A percentile compares a stretch with the other conserved stretches of the same genome.
Conservation (phyloP, 2,797 vertebrate genomes). For the Darevskia mixta region DNA sequence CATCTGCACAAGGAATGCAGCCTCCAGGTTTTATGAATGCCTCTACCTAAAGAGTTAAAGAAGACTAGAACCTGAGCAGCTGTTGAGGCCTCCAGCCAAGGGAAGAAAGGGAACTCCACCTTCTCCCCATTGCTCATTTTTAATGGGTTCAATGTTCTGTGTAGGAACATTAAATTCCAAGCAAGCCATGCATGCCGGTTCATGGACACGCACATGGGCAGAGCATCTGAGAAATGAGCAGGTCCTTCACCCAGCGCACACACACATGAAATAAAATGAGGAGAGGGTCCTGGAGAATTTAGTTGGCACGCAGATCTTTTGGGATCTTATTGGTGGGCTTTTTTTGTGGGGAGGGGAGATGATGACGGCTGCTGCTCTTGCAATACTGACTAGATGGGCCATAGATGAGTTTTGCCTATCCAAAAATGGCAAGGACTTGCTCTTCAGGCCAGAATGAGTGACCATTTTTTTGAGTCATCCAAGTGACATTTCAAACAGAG, state of each 20-base stretch:
- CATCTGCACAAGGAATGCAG: no score
- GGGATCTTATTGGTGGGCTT: no score
- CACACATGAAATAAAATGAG: not conserved
- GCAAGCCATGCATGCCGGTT: conserved; percentile 22
- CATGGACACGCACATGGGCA: not conserved
- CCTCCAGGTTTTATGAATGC: not conserved
- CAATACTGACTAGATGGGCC: not conserved
- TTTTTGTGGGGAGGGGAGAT: not conserved
- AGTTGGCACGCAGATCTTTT: no score
- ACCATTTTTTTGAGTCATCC: not conserved
- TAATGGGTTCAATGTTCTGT: conserved; percentile 40
- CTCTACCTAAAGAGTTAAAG: not conserved
- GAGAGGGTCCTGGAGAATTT: not conserved
- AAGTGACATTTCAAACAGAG: not conserved
- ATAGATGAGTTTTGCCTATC: not conserved
- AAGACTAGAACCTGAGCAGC: not conserved
- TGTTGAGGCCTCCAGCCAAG: conserved; percentile 4
- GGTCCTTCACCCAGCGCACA: not conserved
- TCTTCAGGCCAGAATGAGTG: not conserved
- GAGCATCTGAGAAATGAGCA: conserved; percentile 7
- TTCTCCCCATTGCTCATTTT: not conserved
- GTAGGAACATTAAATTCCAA: conserved; percentile 44
- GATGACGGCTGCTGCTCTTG: no score
- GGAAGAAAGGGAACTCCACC: not conserved
- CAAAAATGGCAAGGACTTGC: not conserved